A percentile compares a stretch with the other conserved stretches of the same genome.
phyloP scores from a whole-genome alignment of 2,888 invertebrate species.

The Cryptus viduatorius region DNA sequence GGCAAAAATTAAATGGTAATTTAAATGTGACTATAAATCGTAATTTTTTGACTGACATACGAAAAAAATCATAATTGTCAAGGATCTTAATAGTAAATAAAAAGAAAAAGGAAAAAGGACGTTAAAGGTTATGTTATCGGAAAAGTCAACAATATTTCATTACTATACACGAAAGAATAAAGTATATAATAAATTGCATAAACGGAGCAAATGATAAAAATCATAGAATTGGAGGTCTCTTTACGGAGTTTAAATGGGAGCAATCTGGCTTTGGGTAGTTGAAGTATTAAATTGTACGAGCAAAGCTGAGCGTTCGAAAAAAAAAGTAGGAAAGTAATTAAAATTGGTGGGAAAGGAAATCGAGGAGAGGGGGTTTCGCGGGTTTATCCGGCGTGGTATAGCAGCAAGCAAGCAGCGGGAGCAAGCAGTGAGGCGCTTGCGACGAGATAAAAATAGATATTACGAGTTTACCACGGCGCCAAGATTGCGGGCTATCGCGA shows the following conservation, averaged over 20 bases:
- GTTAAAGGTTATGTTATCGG: too few relatives aligned
- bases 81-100: too few relatives aligned
- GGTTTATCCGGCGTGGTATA: conserved; percentile 39
- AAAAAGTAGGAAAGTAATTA: conserved; percentile 8
- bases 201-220: too few relatives aligned
- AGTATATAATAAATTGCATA: too few relatives aligned
- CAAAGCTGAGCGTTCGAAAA: background rate
- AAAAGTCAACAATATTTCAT: too few relatives aligned
- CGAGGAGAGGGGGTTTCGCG: background rate
- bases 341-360: conserved; percentile 24
- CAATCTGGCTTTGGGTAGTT: background rate
- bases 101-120: too few relatives aligned
- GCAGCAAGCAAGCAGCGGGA: conserved; percentile 37
- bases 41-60: background rate
- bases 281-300: background rate
- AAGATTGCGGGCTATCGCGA: conserved; percentile 87
- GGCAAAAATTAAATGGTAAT: too few relatives aligned
- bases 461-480: conserved; percentile 87
- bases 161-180: too few relatives aligned
- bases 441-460: conserved; percentile 86
- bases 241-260: background rate
- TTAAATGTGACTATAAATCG: background rate
- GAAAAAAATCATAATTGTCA: too few relatives aligned
- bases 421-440: conserved; percentile 74
- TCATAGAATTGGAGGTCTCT: background rate